Percentiles rank a stretch among this genome's conserved stretches.
Evolutionary conservation across 2,888 invertebrate genomes (phyloP).

Genomic region (Amphipoea oculea): DNA sequence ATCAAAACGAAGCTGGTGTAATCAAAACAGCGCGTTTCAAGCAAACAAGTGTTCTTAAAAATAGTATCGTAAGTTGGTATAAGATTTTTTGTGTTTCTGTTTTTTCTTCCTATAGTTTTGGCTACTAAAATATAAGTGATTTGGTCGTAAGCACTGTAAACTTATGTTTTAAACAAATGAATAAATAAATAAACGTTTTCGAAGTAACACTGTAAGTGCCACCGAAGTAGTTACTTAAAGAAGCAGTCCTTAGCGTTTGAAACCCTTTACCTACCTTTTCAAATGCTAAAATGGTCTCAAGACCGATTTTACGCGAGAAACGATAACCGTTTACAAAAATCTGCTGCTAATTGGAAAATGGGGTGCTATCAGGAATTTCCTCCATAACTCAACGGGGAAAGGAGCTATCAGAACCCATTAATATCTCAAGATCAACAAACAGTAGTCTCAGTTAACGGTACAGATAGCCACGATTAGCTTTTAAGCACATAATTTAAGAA

Average conservation of each 20-base stretch:
- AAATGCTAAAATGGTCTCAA: neutral
- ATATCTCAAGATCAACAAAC: slow-evolving; percentile 54
- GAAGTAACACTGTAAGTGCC: neutral
- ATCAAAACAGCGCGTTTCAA: neutral
- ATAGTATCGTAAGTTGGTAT: no score
- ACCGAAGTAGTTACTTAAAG: no score
- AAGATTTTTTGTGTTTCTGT: no score
- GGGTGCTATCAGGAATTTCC: neutral
- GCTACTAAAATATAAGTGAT: no score
- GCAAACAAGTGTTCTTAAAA: neutral
- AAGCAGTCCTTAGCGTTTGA: neutral
- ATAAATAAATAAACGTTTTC: neutral
- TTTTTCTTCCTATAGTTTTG: no score
- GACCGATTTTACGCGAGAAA: neutral
- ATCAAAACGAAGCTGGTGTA: neutral
- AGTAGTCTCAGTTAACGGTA: slow-evolving; percentile 51
- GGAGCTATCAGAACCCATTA: slow-evolving; percentile 30
- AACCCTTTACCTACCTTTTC: neutral
- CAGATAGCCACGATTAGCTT: slow-evolving; percentile 62
- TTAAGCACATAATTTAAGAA: slow-evolving; percentile 67
- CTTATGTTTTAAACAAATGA: no score
- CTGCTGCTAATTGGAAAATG: neutral
- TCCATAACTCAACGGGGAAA: neutral
- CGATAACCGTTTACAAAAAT: neutral
- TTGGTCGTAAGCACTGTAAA: no score